phyloP scores from a whole-genome alignment of 2,797 vertebrate species.

The Acanthurus lineatus region DNA sequence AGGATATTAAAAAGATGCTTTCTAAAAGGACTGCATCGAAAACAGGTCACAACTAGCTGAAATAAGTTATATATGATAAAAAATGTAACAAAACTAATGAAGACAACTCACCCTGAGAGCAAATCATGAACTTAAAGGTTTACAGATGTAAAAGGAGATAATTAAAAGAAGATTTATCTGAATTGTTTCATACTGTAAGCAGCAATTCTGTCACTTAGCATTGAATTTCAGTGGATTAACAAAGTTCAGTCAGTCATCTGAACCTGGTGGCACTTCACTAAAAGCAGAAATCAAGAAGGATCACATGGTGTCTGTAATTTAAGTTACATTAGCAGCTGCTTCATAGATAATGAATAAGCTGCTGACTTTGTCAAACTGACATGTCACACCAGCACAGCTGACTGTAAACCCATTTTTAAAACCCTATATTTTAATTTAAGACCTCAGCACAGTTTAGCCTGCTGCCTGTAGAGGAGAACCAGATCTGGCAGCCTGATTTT shows the following conservation, averaged over 20 bases:
- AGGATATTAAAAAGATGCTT: not conserved
- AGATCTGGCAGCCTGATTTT: slow-evolving; percentile 1
- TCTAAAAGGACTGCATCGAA: not conserved
- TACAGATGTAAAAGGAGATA: no score
- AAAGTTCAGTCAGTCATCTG: not conserved
- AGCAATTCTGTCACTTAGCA: no score
- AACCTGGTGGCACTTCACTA: not conserved
- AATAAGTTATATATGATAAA: not conserved
- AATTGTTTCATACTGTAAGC: no score
- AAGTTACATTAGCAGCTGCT: not conserved
- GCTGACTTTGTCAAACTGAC: slow-evolving; percentile 21
- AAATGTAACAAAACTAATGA: not conserved
- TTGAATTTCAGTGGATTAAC: not conserved
- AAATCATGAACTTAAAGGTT: no score
- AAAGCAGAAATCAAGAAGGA: not conserved
- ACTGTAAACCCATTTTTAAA: not conserved
- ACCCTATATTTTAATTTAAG: not conserved
- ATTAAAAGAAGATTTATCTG: no score
- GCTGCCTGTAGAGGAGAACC: not conserved
- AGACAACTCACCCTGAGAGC: not conserved
- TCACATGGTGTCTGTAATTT: not conserved
- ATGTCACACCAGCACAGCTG: not conserved
- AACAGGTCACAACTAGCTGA: not conserved
- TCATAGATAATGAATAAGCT: slow-evolving; percentile 23
- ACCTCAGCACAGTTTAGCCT: not conserved